phyloP scores from a whole-genome alignment of 2,797 vertebrate species.

The Knipowitschia caucasica region DNA sequence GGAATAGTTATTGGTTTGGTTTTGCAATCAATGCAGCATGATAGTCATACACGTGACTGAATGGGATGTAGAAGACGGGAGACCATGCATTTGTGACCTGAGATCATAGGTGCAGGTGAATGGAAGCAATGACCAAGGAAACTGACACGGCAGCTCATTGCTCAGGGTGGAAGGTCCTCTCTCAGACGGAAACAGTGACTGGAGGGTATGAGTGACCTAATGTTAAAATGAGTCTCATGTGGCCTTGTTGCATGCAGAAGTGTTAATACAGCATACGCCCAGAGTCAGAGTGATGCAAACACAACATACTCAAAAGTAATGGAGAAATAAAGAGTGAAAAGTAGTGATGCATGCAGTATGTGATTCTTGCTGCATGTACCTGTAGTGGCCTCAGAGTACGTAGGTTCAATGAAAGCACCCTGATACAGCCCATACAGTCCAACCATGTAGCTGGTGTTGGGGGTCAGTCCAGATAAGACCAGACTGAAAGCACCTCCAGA shows the following conservation, averaged over 20 bases:
- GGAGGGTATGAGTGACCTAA: slow-evolving; percentile 52
- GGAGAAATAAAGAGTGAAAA: background rate
- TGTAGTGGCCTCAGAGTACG: slow-evolving; percentile 84
- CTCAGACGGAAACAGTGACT: slow-evolving; percentile 71
- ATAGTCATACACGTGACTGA: slow-evolving; percentile 66
- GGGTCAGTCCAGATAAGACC: slow-evolving; percentile 78
- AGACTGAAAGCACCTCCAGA: slow-evolving; percentile 74
- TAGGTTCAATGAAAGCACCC: slow-evolving; percentile 77
- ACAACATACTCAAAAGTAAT: background rate
- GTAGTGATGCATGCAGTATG: slow-evolving; percentile 11
- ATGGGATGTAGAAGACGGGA: slow-evolving; percentile 31
- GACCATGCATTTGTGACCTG: slow-evolving; percentile 68
- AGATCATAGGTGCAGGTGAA: slow-evolving; percentile 31
- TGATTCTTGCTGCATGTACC: slow-evolving; percentile 75
- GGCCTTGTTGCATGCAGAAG: slow-evolving; percentile 54
- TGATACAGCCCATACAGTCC: slow-evolving; percentile 81
- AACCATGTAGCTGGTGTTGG: slow-evolving; percentile 81
- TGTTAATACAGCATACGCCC: slow-evolving; percentile 2
- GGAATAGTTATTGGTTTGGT: slow-evolving; percentile 59
- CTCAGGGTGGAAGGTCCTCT: slow-evolving; percentile 48
- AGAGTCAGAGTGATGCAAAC: background rate
- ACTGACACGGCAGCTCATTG: slow-evolving; percentile 28
- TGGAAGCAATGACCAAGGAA: slow-evolving; percentile 40
- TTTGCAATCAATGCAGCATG: slow-evolving; percentile 76
- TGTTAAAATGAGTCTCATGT: slow-evolving; percentile 51